Conservation (phyloP, 1,140 invertebrate species). For the Leptopilina clavipes region DNA sequence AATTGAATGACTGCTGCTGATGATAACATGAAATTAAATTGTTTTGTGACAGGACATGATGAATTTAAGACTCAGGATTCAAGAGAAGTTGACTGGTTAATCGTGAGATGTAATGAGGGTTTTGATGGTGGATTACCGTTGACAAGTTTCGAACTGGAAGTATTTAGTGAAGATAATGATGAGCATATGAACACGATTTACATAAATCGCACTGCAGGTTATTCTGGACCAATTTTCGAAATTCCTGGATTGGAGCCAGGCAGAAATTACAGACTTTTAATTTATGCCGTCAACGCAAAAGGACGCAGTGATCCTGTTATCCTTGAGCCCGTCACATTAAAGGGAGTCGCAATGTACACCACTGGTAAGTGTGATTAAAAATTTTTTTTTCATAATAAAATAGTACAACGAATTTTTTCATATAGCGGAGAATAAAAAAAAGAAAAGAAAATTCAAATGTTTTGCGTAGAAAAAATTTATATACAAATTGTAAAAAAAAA, state of each 20-base stretch:
- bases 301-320: conserved; percentile 87
- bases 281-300: conserved; percentile 89
- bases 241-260: conserved; percentile 85
- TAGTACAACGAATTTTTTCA: no score
- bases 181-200: conserved; percentile 65
- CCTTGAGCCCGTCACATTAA: conserved; percentile 86
- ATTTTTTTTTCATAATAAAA: no score
- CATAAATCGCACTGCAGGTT: conserved; percentile 59
- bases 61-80: conserved; percentile 88
- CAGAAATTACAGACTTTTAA: conserved; percentile 82
- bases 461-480: no score
- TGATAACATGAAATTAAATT: neutral
- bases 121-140: conserved; percentile 90
- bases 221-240: conserved; percentile 81
- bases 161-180: conserved; percentile 72
- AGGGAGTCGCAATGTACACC: conserved; percentile 81
- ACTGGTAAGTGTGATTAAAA: conserved; percentile 60
- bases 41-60: conserved; percentile 57
- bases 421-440: no score
- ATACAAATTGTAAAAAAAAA: no score
- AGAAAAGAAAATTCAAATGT: no score
- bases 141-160: conserved; percentile 88
- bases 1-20: no score
- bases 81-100: conserved; percentile 79
- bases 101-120: conserved; percentile 87